phyloP scores from a whole-genome alignment of 2,797 vertebrate genomes.

The Podarcis lilfordi region DNA sequence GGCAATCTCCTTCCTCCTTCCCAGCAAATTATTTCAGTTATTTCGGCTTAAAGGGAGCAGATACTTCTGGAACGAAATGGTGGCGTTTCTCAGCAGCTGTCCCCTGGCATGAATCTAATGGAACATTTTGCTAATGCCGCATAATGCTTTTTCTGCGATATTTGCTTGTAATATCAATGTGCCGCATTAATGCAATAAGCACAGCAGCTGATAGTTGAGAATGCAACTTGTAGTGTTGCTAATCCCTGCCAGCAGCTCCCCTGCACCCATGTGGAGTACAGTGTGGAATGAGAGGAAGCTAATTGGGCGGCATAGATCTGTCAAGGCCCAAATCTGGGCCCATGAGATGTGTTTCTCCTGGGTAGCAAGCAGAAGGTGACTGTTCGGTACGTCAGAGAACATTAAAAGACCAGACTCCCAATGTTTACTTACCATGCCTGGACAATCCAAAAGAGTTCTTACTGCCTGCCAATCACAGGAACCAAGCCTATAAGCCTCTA shows the following conservation, averaged over 20 bases:
- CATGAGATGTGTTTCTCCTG: neutral
- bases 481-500: too few relatives aligned
- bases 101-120: constrained; percentile 14
- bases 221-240: neutral
- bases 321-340: too few relatives aligned
- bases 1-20: neutral
- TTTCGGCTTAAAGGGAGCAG: neutral
- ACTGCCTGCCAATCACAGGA: too few relatives aligned
- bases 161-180: constrained; percentile 6
- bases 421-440: neutral
- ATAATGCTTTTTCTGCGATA: constrained; percentile 9
- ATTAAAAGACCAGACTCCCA: neutral
- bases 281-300: neutral
- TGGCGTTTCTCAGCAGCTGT: neutral
- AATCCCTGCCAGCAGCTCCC: neutral
- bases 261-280: neutral
- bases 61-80: neutral
- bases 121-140: constrained; percentile 20
- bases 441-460: neutral
- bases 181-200: constrained; percentile 11
- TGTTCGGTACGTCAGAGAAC: neutral
- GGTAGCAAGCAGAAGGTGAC: neutral
- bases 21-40: neutral
- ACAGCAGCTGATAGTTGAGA: neutral
- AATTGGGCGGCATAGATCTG: too few relatives aligned